Evolutionary conservation across 2,113 vertebrate genomes (phyloP).

Genomic region (Colaptes auratus): DNA sequence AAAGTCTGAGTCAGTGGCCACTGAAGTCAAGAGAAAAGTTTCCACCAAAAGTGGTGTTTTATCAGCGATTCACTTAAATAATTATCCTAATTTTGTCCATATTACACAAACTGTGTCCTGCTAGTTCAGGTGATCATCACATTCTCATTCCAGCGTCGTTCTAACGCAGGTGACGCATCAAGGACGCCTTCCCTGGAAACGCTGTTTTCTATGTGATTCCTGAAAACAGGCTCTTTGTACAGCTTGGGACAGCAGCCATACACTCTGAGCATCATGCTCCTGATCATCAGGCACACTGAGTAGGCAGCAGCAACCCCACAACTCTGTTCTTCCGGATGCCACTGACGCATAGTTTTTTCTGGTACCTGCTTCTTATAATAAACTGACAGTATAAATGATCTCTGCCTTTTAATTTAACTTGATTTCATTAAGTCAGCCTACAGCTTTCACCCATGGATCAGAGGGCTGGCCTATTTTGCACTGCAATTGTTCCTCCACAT

Average conservation of each 20-base stretch:
- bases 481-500: not conserved
- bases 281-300: not conserved
- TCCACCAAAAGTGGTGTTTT: not conserved
- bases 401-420: not conserved
- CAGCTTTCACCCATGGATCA: not conserved
- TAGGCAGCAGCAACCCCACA: not conserved
- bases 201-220: not conserved
- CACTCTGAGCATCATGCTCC: not conserved
- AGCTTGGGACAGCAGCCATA: not conserved
- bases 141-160: not conserved
- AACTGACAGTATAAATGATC: not conserved
- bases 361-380: not conserved
- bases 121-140: not conserved
- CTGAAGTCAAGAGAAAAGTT: not conserved
- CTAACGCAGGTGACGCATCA: not conserved
- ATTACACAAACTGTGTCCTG: not conserved
- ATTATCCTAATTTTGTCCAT: not conserved
- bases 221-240: not conserved
- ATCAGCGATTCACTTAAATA: not conserved
- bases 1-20: not conserved
- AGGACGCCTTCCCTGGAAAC: not conserved
- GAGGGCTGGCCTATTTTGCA: not conserved
- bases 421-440: not conserved
- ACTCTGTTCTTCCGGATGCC: not conserved
- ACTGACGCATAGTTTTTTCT: not conserved